Conservation (phyloP, 1,140 invertebrate genomes). For the Trichoplusia ni region DNA sequence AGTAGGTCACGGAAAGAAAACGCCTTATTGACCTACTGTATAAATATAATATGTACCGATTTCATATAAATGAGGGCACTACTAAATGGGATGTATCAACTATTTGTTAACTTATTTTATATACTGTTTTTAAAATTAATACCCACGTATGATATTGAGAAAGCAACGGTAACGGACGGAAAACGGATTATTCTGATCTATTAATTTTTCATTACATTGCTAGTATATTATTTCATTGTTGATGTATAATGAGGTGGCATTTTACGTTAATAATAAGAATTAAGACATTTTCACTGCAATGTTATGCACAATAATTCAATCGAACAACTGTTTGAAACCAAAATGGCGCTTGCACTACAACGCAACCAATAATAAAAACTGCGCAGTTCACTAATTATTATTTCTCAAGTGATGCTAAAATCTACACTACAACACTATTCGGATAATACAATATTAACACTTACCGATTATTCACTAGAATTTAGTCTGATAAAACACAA, state of each 20-base stretch:
- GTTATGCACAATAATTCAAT: too few species aligned
- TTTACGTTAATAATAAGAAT: too few species aligned
- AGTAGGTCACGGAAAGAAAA: neutral
- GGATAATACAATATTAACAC: neutral
- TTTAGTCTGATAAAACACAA: slow-evolving; percentile 21
- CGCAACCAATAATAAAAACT: slow-evolving; percentile 19
- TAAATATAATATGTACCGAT: neutral
- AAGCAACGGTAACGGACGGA: too few species aligned
- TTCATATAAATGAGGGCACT: neutral
- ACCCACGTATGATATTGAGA: too few species aligned
- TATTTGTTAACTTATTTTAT: too few species aligned
- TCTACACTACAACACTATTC: neutral
- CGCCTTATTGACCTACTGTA: neutral
- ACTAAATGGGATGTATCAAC: too few species aligned
- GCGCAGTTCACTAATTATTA: neutral
- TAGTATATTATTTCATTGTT: too few species aligned
- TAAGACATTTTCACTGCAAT: too few species aligned
- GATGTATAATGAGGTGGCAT: too few species aligned
- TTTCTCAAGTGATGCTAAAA: neutral
- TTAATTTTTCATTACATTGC: too few species aligned
- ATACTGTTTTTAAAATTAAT: too few species aligned
- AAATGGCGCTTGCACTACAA: slow-evolving; percentile 11
- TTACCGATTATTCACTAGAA: slow-evolving; percentile 27
- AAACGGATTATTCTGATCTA: too few species aligned
- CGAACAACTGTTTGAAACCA: neutral